Base-by-base conservation (phyloP, 2,797 vertebrate genomes). In the Fratercula arctica region DNA sequence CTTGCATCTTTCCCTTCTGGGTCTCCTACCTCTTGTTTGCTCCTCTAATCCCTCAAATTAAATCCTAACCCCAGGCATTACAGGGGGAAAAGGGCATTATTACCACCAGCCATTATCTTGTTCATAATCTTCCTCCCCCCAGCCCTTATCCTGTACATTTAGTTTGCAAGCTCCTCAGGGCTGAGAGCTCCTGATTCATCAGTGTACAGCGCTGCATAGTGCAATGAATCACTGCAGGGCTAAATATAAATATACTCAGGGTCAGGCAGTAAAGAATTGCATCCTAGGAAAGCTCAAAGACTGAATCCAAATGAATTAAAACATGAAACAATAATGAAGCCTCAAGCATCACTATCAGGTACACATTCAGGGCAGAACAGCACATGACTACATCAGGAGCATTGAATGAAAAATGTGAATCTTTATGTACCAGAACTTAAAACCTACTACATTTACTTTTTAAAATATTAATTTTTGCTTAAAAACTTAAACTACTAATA, bases 381-480 rank as follows among this genome's bases (percentile, higher is more conserved):
- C 9, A n/a, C 57, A 3, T 0, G 1, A 31, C 3, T 4, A 3
- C 8, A 9, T 5, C 73, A 45, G 31, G 0, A 79, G 41, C 60
- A 18, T 18, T 7, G 11, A 25, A 37, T 6, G 10, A 35, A 39
- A 70, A 45, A 3, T 0, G 26, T 1, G 3, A 5, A 21, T 8
- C 45, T 63, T 28, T 3, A 29, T 8, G 1, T 9, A 16, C 4
- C 19, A 63, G 19, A 79, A 16, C 9, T 11, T 46, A 39, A 7
- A 78, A 48, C 14, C 28, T 13, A 10, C 2, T 6, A 13, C 1
- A 2, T 2, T 39, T 39, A 33, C 11, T 23, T 57, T 12, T 31
- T 6, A 21, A 63, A 76, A 90, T 8, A 63, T 0, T n/a, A 1
- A 2, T 14, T 89, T 85, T 69, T 79, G 48, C 28, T 74, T 79